Evolutionary conservation across 2,113 vertebrate species (phyloP), one percentile per base, ranked within the genome.

Genomic region (Copsychus sechellarum): DNA sequence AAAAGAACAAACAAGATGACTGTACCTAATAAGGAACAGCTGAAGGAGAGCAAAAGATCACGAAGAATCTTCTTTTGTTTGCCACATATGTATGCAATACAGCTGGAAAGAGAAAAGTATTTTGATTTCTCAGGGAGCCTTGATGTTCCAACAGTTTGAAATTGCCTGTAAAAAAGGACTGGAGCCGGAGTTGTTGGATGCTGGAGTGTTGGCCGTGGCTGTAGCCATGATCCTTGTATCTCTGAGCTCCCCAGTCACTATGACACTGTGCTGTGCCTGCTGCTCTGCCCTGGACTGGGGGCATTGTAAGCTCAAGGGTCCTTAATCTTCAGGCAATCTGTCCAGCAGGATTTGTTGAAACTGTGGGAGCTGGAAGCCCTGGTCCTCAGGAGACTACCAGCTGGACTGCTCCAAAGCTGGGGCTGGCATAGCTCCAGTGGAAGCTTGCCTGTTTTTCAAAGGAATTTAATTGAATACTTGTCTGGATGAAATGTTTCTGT

Each of bases 401-500:
- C 81, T 94, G 66, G 91, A 81, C 90, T 90, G 71, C 93, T 95
- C 74, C 53, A 57, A 90, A 94, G 50, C 54, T 2, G 6, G 42
- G 79, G 42, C 69, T 95, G 96, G 95, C 94, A 11, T 33, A 43
- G 19, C 51, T 94, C 90, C 90, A 94, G 50, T 69, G 81, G 47
- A 91, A 88, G 62, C 45, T 76, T 86, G 81, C 84, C 71, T 79
- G 33, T 93, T 95, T 97, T 95, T 89, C 26, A 0, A 77, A 95
- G 87, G 87, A 94, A 90, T 96, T 90, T 86, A 85, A 80, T 83
- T 87, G 92, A 90, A 83, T 90, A 66, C 26, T 95, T 73, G 33
- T 83, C 85, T 73, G 58, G 66, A 77, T 93, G 45, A 95, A 95
- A 69, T 57, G 14, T 96, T 95, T 92, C 82, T 94, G 60, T 90